Percentiles rank a stretch among this genome's conserved stretches.
Conservation (phyloP, 1,140 invertebrate genomes). For the Drosophila tristis region DNA sequence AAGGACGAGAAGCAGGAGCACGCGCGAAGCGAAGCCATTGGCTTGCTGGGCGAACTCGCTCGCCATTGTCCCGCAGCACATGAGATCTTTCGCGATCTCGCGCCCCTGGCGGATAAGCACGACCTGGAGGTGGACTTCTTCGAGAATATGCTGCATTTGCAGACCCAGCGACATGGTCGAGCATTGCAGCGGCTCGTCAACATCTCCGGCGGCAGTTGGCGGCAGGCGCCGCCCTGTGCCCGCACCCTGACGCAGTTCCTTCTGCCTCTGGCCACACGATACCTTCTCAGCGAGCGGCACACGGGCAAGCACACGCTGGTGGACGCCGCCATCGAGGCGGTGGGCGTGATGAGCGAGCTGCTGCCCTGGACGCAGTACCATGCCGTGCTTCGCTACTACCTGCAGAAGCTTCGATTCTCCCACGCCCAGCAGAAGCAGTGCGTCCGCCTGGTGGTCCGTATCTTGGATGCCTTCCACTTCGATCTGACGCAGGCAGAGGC, state of each 20-base stretch:
- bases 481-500: conserved; percentile 89
- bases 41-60: conserved; percentile 90
- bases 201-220: conserved; percentile 55
- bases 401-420: conserved; percentile 89
- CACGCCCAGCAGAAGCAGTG: conserved; percentile 92
- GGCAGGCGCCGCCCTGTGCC: conserved; percentile 85
- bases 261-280: conserved; percentile 92
- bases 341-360: conserved; percentile 90
- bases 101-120: conserved; percentile 87
- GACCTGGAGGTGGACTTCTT: conserved; percentile 97
- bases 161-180: conserved; percentile 92
- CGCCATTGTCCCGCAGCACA: conserved; percentile 89
- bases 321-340: conserved; percentile 92
- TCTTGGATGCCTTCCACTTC: conserved; percentile 97
- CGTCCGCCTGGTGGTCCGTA: conserved; percentile 91
- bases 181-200: conserved; percentile 86
- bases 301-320: conserved; percentile 91
- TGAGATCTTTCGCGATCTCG: conserved; percentile 90
- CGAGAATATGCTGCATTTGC: conserved; percentile 95
- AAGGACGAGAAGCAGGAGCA: conserved; percentile 87
- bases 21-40: conserved; percentile 90
- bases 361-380: conserved; percentile 95
- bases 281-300: conserved; percentile 91
- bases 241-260: conserved; percentile 93
- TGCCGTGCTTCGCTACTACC: conserved; percentile 91